Base-by-base conservation (phyloP, 2,113 vertebrate species). In the Elanoides forficatus region DNA sequence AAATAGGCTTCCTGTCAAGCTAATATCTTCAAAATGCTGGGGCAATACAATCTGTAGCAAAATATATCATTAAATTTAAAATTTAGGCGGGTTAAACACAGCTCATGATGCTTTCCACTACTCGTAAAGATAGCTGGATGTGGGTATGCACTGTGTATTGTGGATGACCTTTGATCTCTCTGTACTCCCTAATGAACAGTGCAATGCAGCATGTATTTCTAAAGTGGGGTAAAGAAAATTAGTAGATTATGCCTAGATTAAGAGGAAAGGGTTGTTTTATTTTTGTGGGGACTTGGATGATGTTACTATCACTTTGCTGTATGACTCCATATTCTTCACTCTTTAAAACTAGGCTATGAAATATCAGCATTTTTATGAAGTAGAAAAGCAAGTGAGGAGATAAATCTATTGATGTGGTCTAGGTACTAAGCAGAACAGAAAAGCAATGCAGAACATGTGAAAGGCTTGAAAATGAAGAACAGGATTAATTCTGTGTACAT, bases 221-320 rank as follows among this genome's bases (percentile, higher is more conserved):
- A 22, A 92, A 91, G 26, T 45, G 40, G 27, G 3, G 11, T 75
- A 76, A 72, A 80, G 20, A 4, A 15, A 56, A 72, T 52, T 60
- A 68, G 71, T 18, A 80, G 53, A 80, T 76, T 72, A 75, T 40
- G 36, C 18, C 32, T 72, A 65, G 20, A 53, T 59, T 50, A 85
- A 62, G 38, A 94, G 32, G 15, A 93, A 89, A 55, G 7, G 7
- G 1, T 0, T 0, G 2, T 56, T 87, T 73, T 38, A 13, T 76
- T 81, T 80, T 90, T 79, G 32, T 72, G 27, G 40, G 8, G 6
- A 38, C 32, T 47, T 56, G 19, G 11, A 50, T 67, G 17, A 20
- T 15, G 5, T 50, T 87, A 23, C 25, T 71, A 11, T 75, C 40
- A 22, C 21, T 79, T 11, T 48, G 29, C 47, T 79, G 10, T 5